Conservation (phyloP, 2,113 vertebrate genomes). For the Ceyx margarethae region DNA sequence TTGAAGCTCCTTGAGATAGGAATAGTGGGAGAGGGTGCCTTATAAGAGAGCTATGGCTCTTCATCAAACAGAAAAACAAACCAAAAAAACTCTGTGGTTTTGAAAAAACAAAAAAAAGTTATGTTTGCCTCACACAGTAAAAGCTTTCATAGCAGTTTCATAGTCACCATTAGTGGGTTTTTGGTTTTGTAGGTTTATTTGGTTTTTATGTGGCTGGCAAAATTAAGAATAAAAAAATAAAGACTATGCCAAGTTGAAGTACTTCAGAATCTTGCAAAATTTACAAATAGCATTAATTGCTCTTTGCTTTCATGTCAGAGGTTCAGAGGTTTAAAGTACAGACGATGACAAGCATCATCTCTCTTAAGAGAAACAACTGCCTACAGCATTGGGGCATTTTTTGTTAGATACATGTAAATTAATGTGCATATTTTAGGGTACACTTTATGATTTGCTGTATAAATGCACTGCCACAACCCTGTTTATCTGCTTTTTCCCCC, state of each 20-base stretch:
- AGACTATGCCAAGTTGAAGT: not conserved
- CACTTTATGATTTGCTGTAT: not conserved
- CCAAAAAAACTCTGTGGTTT: not conserved
- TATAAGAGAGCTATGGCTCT: not conserved
- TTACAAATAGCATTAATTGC: not conserved
- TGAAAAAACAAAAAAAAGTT: not conserved
- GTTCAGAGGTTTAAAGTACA: not conserved
- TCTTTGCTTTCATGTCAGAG: not conserved
- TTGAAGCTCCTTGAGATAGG: not conserved
- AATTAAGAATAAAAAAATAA: not conserved
- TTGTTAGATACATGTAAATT: not conserved
- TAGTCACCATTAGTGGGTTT: not conserved
- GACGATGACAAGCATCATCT: not conserved
- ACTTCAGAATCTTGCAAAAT: not conserved
- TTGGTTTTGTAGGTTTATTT: not conserved
- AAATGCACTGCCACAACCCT: not conserved
- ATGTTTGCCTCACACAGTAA: not conserved
- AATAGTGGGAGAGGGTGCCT: not conserved
- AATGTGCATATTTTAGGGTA: not conserved
- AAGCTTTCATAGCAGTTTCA: not conserved
- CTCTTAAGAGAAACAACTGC: not conserved
- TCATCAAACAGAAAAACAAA: not conserved
- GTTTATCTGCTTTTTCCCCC: not conserved
- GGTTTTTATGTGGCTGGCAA: not conserved
- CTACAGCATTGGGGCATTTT: not conserved